phyloP scores from a whole-genome alignment of 2,797 vertebrate species.

The Acanthopagrus latus region DNA sequence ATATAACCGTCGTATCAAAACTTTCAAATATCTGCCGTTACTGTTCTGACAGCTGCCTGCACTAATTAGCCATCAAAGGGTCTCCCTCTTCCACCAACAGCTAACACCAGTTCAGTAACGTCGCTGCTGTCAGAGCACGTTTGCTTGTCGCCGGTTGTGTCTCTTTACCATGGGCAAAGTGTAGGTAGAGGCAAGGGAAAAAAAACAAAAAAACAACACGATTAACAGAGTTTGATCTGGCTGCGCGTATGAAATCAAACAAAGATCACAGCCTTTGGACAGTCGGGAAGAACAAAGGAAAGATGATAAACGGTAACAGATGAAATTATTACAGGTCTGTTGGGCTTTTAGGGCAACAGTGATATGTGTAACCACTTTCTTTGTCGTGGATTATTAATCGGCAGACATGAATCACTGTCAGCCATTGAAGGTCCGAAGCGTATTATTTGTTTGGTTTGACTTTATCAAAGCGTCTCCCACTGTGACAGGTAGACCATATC shows the following conservation, averaged over 20 bases:
- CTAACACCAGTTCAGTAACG: slow-evolving; percentile 71
- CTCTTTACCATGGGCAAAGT: slow-evolving; percentile 9
- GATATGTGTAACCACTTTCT: slow-evolving; percentile 34
- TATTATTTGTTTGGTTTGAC: slow-evolving; percentile 53
- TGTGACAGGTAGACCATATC: slow-evolving; percentile 48
- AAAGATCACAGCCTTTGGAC: neutral
- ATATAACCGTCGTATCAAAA: slow-evolving; percentile 83
- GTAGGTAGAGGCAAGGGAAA: slow-evolving; percentile 3
- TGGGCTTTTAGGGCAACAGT: neutral
- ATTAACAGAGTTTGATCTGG: neutral
- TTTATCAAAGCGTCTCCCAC: slow-evolving; percentile 40
- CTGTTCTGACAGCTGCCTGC: slow-evolving; percentile 89
- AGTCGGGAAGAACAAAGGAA: neutral
- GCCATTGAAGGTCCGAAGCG: neutral
- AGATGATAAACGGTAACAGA: slow-evolving; percentile 1
- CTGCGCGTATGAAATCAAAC: neutral
- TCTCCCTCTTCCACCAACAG: slow-evolving; percentile 68
- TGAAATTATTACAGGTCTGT: slow-evolving; percentile 21
- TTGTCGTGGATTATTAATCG: slow-evolving; percentile 55
- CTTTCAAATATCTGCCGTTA: slow-evolving; percentile 84
- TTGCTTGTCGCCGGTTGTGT: neutral
- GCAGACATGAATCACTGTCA: slow-evolving; percentile 42
- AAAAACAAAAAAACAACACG: neutral
- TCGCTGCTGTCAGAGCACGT: slow-evolving; percentile 37
- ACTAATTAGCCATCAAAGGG: slow-evolving; percentile 84